Evolutionary conservation across 2,113 vertebrate species (phyloP), one percentile per base, ranked within the genome.

Genomic region (Cottus gobio): DNA sequence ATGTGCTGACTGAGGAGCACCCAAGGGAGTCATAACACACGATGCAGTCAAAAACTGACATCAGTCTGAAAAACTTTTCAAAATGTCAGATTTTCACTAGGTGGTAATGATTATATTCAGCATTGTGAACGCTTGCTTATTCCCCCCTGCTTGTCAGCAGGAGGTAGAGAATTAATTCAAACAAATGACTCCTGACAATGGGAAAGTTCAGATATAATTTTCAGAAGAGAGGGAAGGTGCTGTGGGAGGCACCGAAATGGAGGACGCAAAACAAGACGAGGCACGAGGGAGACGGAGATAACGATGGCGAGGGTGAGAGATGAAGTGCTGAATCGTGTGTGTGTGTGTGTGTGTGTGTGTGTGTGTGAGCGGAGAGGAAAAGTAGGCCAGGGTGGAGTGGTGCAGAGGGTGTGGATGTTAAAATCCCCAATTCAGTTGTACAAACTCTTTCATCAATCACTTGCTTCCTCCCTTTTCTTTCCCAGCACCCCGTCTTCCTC

Each of bases 381-480:
- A 76, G 84, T 91, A 90, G 86, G 86, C 85, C 87, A 86, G 76
- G 61, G 69, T 44, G 77, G 82, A 24, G 75, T 80, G 69, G 22
- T 61, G 60, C 80, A 64, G 30, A 22, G 72, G 71, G 65, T 75
- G 71, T 79, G 66, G 76, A 84, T 73, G 22, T 67, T 72, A 70
- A 86, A 88, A 85, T 77, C 68, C 52, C 78, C 62, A 87, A 64
- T 79, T 87, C 73, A 80, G 74, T 88, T 62, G 74, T 83, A 79
- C 76, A 83, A 78, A 90, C 77, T 82, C 82, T 86, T 90, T 91
- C 85, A 91, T 89, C 71, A 79, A 79, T 72, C 71, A 72, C 68
- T 86, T 75, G 74, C 82, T 89, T 91, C 77, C 83, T 83, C 83
- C 48, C 75, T 64, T 83, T 84, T 85, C 85, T 85, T 80, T 79